Evolutionary conservation across 2,888 invertebrate species (phyloP).

Genomic region (Melanchra persicariae): DNA sequence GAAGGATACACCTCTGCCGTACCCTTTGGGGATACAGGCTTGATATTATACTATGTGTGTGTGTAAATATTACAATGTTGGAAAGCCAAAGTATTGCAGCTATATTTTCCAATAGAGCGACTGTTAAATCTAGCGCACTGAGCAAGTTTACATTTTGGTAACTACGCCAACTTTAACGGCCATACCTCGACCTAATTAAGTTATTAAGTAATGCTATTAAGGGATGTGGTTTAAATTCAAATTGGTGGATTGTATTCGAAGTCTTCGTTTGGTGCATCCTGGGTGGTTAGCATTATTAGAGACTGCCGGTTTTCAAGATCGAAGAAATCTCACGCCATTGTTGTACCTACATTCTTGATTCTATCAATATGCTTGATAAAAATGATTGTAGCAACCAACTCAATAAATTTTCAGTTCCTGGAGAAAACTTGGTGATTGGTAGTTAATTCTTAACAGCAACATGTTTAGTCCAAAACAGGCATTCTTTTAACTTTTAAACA

Average conservation of each 20-base stretch:
- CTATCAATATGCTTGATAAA: no score
- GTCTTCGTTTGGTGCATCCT: background rate
- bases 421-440: no score
- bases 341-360: background rate
- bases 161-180: constrained; percentile 33
- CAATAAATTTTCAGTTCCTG: no score
- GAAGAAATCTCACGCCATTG: no score
- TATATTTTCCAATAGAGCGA: constrained; percentile 9
- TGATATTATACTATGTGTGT: background rate
- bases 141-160: constrained; percentile 27
- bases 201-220: constrained; percentile 22
- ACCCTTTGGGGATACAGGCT: background rate
- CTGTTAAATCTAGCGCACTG: constrained; percentile 11
- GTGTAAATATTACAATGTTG: no score
- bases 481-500: background rate
- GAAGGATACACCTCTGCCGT: background rate
- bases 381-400: background rate
- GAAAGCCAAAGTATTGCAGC: no score
- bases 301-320: no score
- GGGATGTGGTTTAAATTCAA: background rate
- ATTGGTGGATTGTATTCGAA: background rate
- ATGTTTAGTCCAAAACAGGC: background rate
- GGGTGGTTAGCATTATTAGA: background rate
- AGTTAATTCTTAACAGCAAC: no score
- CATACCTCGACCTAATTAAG: constrained; percentile 35